Base-by-base conservation (phyloP, 2,113 vertebrate species). In the Nibea coibor region DNA sequence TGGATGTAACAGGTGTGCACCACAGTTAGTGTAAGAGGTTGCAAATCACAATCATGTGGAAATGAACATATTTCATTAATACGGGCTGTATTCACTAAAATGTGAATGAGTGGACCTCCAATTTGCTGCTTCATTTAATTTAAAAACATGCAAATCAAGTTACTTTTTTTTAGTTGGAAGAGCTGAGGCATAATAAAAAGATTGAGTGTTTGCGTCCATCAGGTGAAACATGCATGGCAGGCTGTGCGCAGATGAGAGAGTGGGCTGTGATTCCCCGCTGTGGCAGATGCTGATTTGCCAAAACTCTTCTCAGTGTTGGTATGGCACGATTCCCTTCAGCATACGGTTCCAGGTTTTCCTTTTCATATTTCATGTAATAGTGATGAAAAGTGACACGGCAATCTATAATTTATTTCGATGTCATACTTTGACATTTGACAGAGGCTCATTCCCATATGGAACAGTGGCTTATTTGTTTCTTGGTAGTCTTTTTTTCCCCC, bases 301-400 rank as follows among this genome's bases (percentile, higher is more conserved):
- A 72, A 86, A 80, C 68, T 70, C 15, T 54, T 79, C 68, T 78
- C 75, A n/a, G 51, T n/a, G 54, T 35, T 50, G 48, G 73, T 70
- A 67, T 72, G 68, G 78, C 83, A 66, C 2, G 48, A 63, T 62
- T 76, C 66, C 80, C 35, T 19, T 56, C 4, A 4, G 48, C 42
- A 24, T 39, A 22, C 4, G n/a, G 28, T 65, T 89, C 71, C 68
- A 82, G 15, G 59, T 86, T 75, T 77, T 50, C 28, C 56, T 57
- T 88, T 78, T 61, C 39, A 22, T 54, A 59, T 72, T 83, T 64
- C 47, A 76, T 71, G 12, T 50, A 70, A 57, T 31, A 64, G 58
- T 73, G 72, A 72, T 84, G 63, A 88, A 87, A 88, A 83, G 63
- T 78, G 91, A 90, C 81, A 80, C 24, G 61, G 61, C 45, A 62